phyloP scores from a whole-genome alignment of 2,797 vertebrate species.

The Sorex maritimensis region DNA sequence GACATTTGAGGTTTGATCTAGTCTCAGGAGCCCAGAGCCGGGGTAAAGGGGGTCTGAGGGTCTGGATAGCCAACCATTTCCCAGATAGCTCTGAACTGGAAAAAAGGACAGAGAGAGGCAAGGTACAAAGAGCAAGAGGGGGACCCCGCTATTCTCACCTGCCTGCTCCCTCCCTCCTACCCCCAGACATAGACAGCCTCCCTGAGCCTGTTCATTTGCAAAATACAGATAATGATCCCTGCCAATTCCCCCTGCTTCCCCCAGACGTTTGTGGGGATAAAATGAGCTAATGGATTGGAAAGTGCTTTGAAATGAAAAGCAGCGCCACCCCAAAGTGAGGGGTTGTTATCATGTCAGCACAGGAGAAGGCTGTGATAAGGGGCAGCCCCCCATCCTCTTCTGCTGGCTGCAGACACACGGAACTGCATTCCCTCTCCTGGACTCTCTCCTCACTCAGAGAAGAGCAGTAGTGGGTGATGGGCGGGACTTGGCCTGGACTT shows the following conservation, averaged over 20 bases:
- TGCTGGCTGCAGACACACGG: not conserved
- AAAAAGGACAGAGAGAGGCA: not conserved
- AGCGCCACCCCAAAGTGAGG: conserved; percentile 71
- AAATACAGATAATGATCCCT: conserved; percentile 64
- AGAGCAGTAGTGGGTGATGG: not conserved
- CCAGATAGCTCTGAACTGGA: not conserved
- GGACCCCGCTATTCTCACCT: not conserved
- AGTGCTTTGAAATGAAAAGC: conserved; percentile 79
- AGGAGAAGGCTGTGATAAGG: not conserved
- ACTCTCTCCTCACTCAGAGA: not conserved
- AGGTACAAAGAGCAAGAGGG: fast-evolving
- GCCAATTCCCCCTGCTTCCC: conserved; percentile 11
- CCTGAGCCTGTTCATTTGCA: conserved; percentile 41
- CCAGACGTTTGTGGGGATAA: conserved; percentile 62
- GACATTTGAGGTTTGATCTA: not conserved
- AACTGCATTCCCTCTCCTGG: not conserved
- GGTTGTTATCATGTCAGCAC: conserved; percentile 68
- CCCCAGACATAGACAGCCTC: not conserved
- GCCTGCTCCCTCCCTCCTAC: not conserved
- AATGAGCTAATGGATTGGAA: conserved; percentile 80
- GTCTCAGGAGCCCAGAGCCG: not conserved
- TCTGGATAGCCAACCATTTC: not conserved
- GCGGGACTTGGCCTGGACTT: not conserved
- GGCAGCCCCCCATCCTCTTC: not conserved
- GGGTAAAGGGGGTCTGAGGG: not conserved